phyloP scores from a whole-genome alignment of 2,888 invertebrate genomes.

The Slavum lentiscoides region DNA sequence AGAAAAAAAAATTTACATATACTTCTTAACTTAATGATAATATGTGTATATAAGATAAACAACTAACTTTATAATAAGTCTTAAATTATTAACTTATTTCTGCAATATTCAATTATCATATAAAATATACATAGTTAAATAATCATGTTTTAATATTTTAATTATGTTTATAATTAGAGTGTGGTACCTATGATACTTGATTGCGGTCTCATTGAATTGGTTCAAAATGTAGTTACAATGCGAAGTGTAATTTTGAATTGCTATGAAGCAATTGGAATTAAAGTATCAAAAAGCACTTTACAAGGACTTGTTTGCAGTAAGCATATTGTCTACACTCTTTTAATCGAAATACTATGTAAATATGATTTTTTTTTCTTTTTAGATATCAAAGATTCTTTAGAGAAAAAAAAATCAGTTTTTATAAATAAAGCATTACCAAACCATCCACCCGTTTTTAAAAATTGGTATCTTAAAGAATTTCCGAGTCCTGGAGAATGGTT shows the following conservation, averaged over 20 bases:
- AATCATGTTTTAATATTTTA: neutral
- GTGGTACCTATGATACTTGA: constrained; percentile 93
- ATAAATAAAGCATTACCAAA: constrained; percentile 64
- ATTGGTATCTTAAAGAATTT: constrained; percentile 90
- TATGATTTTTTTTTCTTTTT: constrained; percentile 36
- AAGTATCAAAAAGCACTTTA: constrained; percentile 46
- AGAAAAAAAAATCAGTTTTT: constrained; percentile 71
- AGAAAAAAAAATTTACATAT: too few relatives aligned
- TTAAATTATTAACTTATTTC: too few relatives aligned
- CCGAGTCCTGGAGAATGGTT: constrained; percentile 87
- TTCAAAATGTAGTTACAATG: constrained; percentile 80
- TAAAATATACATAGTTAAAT: neutral
- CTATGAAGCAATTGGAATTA: constrained; percentile 47
- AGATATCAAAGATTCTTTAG: constrained; percentile 65
- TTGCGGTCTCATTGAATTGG: constrained; percentile 96
- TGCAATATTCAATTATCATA: neutral
- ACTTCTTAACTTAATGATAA: too few relatives aligned
- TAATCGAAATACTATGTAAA: neutral
- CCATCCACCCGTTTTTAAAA: constrained; percentile 84
- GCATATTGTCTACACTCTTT: neutral
- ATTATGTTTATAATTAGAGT: constrained; percentile 62
- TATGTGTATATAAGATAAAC: neutral
- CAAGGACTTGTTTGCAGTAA: constrained; percentile 46
- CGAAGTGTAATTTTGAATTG: constrained; percentile 66
- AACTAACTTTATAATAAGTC: neutral